Base-by-base conservation (phyloP, 2,113 vertebrate species). In the Myiozetetes cayanensis region DNA sequence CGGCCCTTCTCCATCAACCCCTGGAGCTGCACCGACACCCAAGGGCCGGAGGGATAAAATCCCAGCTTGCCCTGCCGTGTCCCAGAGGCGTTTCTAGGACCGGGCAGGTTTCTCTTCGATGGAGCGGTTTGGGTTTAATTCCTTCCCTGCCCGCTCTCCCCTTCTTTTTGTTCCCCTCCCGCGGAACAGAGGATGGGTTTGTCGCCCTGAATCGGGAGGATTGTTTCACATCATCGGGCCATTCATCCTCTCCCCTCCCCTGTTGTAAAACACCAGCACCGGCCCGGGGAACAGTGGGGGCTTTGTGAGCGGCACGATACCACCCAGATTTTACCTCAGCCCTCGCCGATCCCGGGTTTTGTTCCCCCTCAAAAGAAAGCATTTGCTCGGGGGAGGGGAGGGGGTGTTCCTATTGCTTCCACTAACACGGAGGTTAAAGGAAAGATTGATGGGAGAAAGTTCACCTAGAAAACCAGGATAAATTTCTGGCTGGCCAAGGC, bases 371-470 rank as follows among this genome's bases (percentile, higher is more conserved):
- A 98, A 98, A 98, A 97, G 98, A 97, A 98, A 97, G 98, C 98
- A 97, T 98, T 98, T 98, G 98, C 98, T 98, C 96, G 96, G 97
- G 98, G 98, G 98, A 97, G 98, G 98, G 98, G 95, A 96, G 97
- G 97, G 98, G 98, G 98, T 97, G 98, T 99, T 98, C 95, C 97
- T 94, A 91, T 92, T 97, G 98, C 98, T 98, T 97, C 98, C 98
- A 97, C 97, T 97, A 99, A 98, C 98, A 98, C 75, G 97, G 98
- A 96, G 98, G 98, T 98, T 98, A 99, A 99, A 99, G 98, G 98
- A 78, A 99, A 99, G 99, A 99, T 99, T 99, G 99, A 99, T 99
- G 99, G 99, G 98, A 98, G 98, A 98, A 98, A 99, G 98, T 99
- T 98, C 98, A 98, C 97, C 98, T 98, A 99, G 99, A 99, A 99